phyloP scores from a whole-genome alignment of 2,888 invertebrate species.

The Pristionchus fissidentatus region DNA sequence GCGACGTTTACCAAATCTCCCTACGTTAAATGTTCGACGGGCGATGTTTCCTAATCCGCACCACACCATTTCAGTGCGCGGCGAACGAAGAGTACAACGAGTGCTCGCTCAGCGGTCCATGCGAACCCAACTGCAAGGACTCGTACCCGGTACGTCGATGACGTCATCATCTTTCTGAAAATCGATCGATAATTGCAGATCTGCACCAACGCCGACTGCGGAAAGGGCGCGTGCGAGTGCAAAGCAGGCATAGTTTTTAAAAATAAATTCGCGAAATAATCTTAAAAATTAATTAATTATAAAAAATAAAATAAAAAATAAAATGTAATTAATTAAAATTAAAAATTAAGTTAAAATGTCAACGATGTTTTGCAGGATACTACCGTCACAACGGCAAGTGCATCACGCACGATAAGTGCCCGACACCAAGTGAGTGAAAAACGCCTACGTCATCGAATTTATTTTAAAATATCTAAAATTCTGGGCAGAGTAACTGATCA shows the following conservation, averaged over 20 bases:
- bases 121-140: constrained; percentile 25
- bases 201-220: not conserved
- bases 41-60: not conserved
- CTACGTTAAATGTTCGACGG: not conserved
- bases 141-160: not conserved
- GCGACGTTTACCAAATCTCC: not conserved
- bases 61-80: constrained; percentile 27
- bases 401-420: constrained; percentile 5
- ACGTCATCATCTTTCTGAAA: not conserved
- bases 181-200: not conserved
- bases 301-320: too few relatives aligned
- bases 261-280: too few relatives aligned
- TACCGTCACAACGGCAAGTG: constrained; percentile 32
- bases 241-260: too few relatives aligned
- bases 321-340: too few relatives aligned
- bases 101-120: constrained; percentile 21
- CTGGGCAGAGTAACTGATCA: too few relatives aligned
- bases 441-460: not conserved
- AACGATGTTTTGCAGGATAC: not conserved
- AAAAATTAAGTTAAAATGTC: not conserved
- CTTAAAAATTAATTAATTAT: too few relatives aligned
- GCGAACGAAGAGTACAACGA: constrained; percentile 44
- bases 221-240: constrained; percentile 36
- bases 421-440: not conserved
- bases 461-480: too few relatives aligned